A percentile compares a stretch with the other conserved stretches of the same genome.
phyloP scores from a whole-genome alignment of 2,888 invertebrate genomes.

The Nomada flava region DNA sequence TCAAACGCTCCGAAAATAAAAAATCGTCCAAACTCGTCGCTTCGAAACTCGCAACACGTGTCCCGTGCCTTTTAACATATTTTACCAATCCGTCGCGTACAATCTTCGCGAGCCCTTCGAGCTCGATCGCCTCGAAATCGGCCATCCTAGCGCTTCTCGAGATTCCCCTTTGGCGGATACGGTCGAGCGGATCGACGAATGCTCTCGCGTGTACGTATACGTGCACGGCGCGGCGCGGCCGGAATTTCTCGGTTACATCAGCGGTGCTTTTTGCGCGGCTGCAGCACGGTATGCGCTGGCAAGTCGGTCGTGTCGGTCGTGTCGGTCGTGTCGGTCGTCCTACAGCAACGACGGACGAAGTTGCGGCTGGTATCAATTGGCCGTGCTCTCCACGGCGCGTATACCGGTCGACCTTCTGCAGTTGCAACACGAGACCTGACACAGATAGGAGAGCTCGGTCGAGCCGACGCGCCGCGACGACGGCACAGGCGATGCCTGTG shows the following conservation, averaged over 20 bases:
- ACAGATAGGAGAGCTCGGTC: constrained; percentile 79
- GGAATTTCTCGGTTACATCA: constrained; percentile 73
- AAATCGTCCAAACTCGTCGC: no score
- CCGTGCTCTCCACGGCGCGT: constrained; percentile 73
- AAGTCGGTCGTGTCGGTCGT: constrained; percentile 29
- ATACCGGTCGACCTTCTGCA: constrained; percentile 84
- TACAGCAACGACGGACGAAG: constrained; percentile 67
- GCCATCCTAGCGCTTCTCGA: background rate
- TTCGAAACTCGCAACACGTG: no score
- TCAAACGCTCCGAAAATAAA: no score
- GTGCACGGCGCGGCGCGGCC: constrained; percentile 37
- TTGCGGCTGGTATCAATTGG: constrained; percentile 77
- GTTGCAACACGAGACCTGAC: constrained; percentile 83
- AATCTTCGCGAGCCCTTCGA: no score
- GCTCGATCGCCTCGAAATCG: background rate
- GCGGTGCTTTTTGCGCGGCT: constrained; percentile 62
- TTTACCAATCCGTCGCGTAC: no score
- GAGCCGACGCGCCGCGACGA: constrained; percentile 27
- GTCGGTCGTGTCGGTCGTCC: constrained; percentile 35
- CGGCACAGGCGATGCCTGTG: constrained; percentile 54
- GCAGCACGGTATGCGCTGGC: constrained; percentile 42
- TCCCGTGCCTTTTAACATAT: no score
- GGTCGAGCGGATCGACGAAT: constrained; percentile 7
- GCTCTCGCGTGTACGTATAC: background rate
- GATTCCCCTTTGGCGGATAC: constrained; percentile 19